Evolutionary conservation across 2,797 vertebrate genomes (phyloP).

Genomic region (Parotocinclus haroldoi): DNA sequence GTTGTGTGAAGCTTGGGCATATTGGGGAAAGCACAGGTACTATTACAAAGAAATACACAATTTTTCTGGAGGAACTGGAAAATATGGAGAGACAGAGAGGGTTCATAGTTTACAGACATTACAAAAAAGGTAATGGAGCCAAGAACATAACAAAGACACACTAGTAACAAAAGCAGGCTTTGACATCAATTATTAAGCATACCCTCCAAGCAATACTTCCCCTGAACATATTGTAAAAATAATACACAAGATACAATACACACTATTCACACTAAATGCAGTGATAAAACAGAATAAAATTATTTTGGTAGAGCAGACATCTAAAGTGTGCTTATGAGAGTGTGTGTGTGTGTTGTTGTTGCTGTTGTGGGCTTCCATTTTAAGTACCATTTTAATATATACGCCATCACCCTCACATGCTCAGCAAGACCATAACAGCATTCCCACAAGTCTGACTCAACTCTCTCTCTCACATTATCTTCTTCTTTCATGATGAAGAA

Average conservation of each 20-base stretch:
- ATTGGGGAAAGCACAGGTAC: too few relatives aligned
- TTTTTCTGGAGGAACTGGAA: too few relatives aligned
- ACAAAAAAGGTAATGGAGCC: conserved; percentile 12
- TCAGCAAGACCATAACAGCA: conserved; percentile 15
- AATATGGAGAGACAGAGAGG: too few relatives aligned
- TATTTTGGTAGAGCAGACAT: not conserved
- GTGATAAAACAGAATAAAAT: too few relatives aligned
- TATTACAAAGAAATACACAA: too few relatives aligned
- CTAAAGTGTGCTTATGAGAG: conserved; percentile 20
- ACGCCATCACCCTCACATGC: conserved; percentile 16
- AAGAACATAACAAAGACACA: conserved; percentile 34
- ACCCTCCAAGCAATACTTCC: conserved; percentile 53
- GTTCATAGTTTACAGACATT: not conserved
- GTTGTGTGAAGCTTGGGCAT: too few relatives aligned
- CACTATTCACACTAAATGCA: too few relatives aligned
- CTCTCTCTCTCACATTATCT: not conserved
- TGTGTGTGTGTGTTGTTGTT: conserved; percentile 18
- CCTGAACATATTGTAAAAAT: too few relatives aligned
- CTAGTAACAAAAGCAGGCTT: conserved; percentile 59
- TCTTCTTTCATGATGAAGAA: not conserved
- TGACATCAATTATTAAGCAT: conserved; percentile 68
- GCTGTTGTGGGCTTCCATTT: not conserved
- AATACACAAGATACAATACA: too few relatives aligned
- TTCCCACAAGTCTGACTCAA: conserved; percentile 7
- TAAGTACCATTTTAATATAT: not conserved